These are phyloP conservation scores for Neolamprologus fasciatus DNA, from an alignment of 2,113 vertebrate species.

Conservation along the genomic window DNA sequence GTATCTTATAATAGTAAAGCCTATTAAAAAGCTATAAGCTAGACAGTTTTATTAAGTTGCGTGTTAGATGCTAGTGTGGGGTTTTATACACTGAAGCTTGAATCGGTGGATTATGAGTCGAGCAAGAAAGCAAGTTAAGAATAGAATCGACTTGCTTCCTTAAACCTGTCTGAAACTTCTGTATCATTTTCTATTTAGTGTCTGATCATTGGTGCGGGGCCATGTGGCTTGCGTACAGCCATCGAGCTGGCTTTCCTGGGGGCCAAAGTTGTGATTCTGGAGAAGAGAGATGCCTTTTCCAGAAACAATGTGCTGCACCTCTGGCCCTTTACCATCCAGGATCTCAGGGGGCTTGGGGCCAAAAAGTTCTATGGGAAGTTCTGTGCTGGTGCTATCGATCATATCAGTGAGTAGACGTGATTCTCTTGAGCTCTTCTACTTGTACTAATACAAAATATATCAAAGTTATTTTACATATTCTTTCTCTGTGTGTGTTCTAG, in stretches of 20 bases:
- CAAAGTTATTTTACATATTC: neutral
- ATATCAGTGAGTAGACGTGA: constrained; percentile 85
- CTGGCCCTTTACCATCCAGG: constrained; percentile 97
- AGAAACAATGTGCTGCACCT: constrained; percentile 95
- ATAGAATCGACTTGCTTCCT: neutral
- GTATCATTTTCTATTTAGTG: constrained; percentile 67
- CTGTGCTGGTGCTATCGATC: constrained; percentile 96
- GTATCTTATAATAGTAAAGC: neutral
- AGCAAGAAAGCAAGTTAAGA: neutral
- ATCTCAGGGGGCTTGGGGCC: constrained; percentile 90
- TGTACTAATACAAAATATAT: fast-evolving
- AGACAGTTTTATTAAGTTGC: fast-evolving
- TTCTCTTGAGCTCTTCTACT: neutral
- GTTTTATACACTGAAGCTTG: neutral
- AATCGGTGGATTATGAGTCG: neutral
- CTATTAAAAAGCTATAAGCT: fast-evolving
- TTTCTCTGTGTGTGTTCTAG: constrained; percentile 50
- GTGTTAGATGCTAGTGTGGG: neutral
- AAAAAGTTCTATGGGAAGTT: constrained; percentile 99
- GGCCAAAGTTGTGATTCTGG: constrained; percentile 93
- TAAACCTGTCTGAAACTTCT: fast-evolving
- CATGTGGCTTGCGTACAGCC: constrained; percentile 93
- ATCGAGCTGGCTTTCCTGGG: constrained; percentile 91
- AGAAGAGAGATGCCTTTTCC: constrained; percentile 96
- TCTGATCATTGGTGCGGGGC: constrained; percentile 97